Conservation (phyloP, 2,797 vertebrate genomes). For the Gephyroberyx darwinii region DNA sequence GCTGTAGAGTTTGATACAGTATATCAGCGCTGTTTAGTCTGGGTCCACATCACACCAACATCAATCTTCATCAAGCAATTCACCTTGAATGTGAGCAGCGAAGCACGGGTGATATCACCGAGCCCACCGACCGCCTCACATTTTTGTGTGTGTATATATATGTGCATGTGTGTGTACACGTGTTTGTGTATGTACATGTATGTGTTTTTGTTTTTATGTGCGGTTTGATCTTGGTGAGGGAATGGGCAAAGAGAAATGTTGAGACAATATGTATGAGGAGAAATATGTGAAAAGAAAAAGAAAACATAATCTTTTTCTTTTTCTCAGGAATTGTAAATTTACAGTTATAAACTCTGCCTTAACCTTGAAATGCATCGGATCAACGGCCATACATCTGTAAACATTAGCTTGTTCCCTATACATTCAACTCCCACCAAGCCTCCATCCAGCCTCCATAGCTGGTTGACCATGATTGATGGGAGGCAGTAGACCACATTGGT, state of each 20-base stretch:
- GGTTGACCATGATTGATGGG: constrained; percentile 76
- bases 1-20: no score
- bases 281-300: neutral
- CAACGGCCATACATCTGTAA: constrained; percentile 7
- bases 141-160: constrained; percentile 15
- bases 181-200: constrained; percentile 9
- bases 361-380: constrained; percentile 8
- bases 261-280: neutral
- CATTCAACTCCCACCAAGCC: constrained; percentile 29
- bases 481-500: constrained; percentile 41
- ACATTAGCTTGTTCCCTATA: constrained; percentile 29
- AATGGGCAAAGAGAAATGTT: no score
- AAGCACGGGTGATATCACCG: constrained; percentile 48
- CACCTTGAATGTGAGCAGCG: constrained; percentile 60
- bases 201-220: no score
- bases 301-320: neutral
- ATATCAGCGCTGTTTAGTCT: constrained; percentile 29
- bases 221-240: no score
- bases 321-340: no score
- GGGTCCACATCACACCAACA: constrained; percentile 44
- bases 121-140: constrained; percentile 3
- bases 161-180: constrained; percentile 10
- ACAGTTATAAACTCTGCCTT: neutral
- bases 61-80: constrained; percentile 72
- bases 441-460: constrained; percentile 47